Percentiles rank a stretch among this genome's conserved stretches.
These are phyloP conservation scores for Corvus cornix DNA, from an alignment of 2,113 vertebrate genomes.

Conservation along the genomic window DNA sequence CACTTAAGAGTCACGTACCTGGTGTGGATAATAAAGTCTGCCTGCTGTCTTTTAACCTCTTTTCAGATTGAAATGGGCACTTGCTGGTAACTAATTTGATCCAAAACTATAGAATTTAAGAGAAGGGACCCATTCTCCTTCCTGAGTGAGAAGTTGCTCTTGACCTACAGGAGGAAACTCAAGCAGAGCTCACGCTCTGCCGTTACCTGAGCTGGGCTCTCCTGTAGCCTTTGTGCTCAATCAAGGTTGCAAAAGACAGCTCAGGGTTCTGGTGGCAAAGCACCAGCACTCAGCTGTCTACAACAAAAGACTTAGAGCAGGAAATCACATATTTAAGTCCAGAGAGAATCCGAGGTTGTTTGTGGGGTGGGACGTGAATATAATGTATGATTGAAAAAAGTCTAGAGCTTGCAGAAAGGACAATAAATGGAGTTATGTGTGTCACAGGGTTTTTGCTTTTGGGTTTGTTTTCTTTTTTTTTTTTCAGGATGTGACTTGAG, in stretches of 20 bases:
- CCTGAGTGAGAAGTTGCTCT: neutral
- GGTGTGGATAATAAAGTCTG: neutral
- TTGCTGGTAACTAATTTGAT: neutral
- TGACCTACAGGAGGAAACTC: neutral
- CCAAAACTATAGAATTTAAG: neutral
- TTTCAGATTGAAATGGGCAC: neutral
- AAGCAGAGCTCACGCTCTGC: neutral
- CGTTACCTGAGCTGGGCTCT: neutral
- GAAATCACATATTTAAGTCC: neutral
- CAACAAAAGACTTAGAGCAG: neutral
- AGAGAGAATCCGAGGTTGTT: neutral
- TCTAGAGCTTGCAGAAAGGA: neutral
- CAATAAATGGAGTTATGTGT: neutral
- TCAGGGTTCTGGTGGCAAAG: neutral
- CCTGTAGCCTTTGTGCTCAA: neutral
- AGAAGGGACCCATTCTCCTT: neutral
- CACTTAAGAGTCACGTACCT: neutral
- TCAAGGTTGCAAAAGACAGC: neutral
- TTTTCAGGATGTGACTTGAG: neutral
- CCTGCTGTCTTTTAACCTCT: neutral
- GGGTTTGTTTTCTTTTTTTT: neutral
- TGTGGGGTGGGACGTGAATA: neutral
- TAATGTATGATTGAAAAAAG: neutral
- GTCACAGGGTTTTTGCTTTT: neutral
- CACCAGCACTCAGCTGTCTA: neutral